Conservation (phyloP, 35 echinoderm and acorn worm genomes). For the Apostichopus japonicus region DNA sequence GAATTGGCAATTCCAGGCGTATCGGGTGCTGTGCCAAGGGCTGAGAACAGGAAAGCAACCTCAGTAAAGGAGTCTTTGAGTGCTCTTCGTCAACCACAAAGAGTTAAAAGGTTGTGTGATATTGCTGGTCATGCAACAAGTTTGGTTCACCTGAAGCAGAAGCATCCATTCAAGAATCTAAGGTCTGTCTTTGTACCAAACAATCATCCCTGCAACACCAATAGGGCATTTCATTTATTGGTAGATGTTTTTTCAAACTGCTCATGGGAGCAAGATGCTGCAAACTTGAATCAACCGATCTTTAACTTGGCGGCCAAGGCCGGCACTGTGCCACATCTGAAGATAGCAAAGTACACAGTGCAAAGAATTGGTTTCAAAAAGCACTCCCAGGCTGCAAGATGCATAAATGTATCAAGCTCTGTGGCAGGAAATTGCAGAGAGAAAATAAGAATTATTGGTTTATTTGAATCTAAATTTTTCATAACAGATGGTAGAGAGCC, state of each 20-base stretch:
- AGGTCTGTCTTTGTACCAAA: constrained; percentile 2
- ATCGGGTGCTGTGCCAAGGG: not conserved
- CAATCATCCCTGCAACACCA: constrained; percentile 11
- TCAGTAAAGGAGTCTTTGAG: not conserved
- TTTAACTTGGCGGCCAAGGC: constrained; percentile 18
- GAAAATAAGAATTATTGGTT: constrained; percentile 41
- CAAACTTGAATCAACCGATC: not conserved
- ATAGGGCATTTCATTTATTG: constrained; percentile 41
- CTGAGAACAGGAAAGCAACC: not conserved
- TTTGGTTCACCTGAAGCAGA: not conserved
- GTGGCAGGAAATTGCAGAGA: constrained; percentile 45
- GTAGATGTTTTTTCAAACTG: constrained; percentile 35
- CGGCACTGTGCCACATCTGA: not conserved
- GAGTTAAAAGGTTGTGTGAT: constrained; percentile 15
- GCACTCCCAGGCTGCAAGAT: constrained; percentile 31
- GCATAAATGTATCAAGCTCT: constrained; percentile 49
- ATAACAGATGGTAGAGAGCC: not conserved
- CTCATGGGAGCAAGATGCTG: constrained; percentile 5
- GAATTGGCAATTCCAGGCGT: not conserved
- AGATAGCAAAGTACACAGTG: not conserved
- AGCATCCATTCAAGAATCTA: not conserved
- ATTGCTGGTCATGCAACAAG: constrained; percentile 24
- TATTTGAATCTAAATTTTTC: constrained; percentile 33
- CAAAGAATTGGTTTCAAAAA: constrained; percentile 14
- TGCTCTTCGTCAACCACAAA: not conserved